phyloP scores from a whole-genome alignment of 1,140 invertebrate species.

The Drosophila nikananu region DNA sequence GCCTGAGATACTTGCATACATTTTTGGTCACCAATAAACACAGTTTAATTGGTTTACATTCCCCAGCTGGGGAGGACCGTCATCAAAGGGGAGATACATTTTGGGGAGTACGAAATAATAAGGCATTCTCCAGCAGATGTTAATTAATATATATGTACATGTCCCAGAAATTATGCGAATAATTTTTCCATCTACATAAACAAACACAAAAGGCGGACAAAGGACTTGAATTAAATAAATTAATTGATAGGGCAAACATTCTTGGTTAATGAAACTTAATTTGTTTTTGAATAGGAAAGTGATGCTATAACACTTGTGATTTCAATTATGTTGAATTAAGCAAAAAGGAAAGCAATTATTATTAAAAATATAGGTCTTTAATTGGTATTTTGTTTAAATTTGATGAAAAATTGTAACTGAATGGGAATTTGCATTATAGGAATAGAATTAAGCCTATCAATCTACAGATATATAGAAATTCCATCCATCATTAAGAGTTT shows the following conservation, averaged over 20 bases:
- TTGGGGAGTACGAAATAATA: neutral
- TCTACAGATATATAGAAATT: too few relatives aligned
- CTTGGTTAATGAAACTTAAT: neutral
- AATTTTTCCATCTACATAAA: neutral
- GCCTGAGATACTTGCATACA: constrained; percentile 15
- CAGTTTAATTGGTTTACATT: constrained; percentile 36
- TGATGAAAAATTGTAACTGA: neutral
- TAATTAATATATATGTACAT: neutral
- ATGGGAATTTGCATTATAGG: neutral
- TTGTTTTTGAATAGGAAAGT: neutral
- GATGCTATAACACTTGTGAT: neutral
- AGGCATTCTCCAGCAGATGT: neutral
- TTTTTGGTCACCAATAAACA: constrained; percentile 25
- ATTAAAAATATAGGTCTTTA: neutral
- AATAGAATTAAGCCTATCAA: neutral
- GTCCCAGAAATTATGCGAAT: neutral
- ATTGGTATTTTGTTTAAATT: too few relatives aligned
- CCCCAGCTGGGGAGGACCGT: neutral
- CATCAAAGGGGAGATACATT: constrained; percentile 10
- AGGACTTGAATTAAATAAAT: neutral
- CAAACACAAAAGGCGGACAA: neutral
- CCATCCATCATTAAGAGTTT: too few relatives aligned
- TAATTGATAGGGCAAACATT: neutral
- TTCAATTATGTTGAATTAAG: neutral
- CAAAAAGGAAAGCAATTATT: neutral